Conservation (phyloP, 2,888 invertebrate species). For the Drosophila mayaguana region DNA sequence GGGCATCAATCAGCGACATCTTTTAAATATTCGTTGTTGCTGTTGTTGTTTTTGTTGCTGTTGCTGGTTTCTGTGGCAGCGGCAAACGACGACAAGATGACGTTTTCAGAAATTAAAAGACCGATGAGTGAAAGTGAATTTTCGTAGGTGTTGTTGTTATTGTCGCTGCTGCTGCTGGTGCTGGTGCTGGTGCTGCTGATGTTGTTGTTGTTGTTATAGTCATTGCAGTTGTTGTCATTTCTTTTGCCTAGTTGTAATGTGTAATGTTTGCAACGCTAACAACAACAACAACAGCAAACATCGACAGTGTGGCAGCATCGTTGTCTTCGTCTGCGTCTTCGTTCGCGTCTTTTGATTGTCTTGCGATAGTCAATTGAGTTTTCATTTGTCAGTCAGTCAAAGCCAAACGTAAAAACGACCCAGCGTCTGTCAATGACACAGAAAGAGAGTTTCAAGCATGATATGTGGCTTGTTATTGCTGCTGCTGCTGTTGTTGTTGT, state of each 20-base stretch:
- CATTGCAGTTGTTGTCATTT: constrained; percentile 73
- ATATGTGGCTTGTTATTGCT: constrained; percentile 67
- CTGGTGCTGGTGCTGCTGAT: constrained; percentile 33
- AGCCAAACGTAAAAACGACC: constrained; percentile 55
- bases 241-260: constrained; percentile 73
- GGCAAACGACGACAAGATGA: constrained; percentile 66
- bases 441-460: constrained; percentile 75
- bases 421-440: constrained; percentile 77
- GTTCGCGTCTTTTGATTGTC: constrained; percentile 75
- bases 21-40: constrained; percentile 54
- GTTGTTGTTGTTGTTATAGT: constrained; percentile 30
- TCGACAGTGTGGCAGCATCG: constrained; percentile 37
- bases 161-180: constrained; percentile 45
- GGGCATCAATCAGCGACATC: constrained; percentile 70
- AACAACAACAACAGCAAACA: constrained; percentile 34
- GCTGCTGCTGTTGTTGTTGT: constrained; percentile 36
- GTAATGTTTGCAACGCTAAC: constrained; percentile 65
- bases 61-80: constrained; percentile 37
- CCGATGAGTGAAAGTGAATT: constrained; percentile 79
- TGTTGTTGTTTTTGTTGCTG: constrained; percentile 33
- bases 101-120: constrained; percentile 75
- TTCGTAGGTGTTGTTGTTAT: constrained; percentile 59
- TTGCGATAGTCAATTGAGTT: constrained; percentile 80
- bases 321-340: constrained; percentile 50
- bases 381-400: constrained; percentile 76